These are phyloP conservation scores for Parasteatoda tepidariorum DNA, from an alignment of 1,140 invertebrate species.

Conservation along the genomic window DNA sequence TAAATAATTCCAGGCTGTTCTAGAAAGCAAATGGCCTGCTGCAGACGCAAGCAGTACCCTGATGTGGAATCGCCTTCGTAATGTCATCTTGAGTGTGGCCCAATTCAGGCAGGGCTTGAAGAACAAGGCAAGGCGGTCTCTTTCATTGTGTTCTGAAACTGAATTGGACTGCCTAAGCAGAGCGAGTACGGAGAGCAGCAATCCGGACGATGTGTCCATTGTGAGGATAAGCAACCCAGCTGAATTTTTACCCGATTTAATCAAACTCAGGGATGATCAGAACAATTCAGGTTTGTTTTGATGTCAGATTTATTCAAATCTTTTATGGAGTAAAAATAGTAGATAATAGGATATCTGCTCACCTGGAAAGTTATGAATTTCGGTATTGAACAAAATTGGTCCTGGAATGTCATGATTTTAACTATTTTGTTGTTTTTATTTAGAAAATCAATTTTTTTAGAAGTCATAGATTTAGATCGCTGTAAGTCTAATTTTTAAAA, in stretches of 20 bases:
- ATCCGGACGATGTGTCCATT: constrained; percentile 65
- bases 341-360: no score
- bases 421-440: neutral
- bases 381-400: no score
- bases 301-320: neutral
- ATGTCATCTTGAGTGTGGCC: constrained; percentile 91
- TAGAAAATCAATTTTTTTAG: neutral
- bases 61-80: constrained; percentile 93
- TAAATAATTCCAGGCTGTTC: constrained; percentile 78
- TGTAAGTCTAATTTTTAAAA: no score
- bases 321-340: neutral
- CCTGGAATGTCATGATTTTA: no score
- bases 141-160: constrained; percentile 68
- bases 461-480: neutral
- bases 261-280: constrained; percentile 45
- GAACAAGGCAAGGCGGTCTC: constrained; percentile 63
- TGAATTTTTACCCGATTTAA: constrained; percentile 46
- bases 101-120: constrained; percentile 69
- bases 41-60: constrained; percentile 83
- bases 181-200: constrained; percentile 67
- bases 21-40: constrained; percentile 94
- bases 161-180: constrained; percentile 68
- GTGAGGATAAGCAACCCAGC: constrained; percentile 37
- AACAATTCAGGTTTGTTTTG: constrained; percentile 30
- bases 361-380: no score